Conservation (phyloP, 1,140 invertebrate species). For the Drosophila takahashii region DNA sequence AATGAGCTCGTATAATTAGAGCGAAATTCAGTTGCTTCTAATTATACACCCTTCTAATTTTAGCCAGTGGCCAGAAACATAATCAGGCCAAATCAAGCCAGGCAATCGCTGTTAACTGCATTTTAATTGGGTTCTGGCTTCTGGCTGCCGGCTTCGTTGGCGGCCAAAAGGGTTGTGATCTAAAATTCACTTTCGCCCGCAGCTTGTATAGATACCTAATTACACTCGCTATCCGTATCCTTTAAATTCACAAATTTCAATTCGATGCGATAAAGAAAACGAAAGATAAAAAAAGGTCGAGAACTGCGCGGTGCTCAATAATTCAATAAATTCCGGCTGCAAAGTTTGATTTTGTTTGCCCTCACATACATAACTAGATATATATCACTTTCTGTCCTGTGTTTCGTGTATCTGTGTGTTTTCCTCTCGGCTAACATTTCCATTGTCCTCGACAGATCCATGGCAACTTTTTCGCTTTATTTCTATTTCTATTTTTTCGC, state of each 20-base stretch:
- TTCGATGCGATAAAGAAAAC: neutral
- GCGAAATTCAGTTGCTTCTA: neutral
- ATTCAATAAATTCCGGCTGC: constrained; percentile 28
- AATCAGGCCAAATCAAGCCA: constrained; percentile 5
- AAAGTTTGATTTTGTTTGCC: constrained; percentile 37
- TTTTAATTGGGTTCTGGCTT: constrained; percentile 8
- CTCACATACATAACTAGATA: constrained; percentile 2
- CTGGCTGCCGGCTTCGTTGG: neutral
- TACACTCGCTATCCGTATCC: constrained; percentile 1
- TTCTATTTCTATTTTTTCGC: constrained; percentile 4
- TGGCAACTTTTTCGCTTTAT: constrained; percentile 32
- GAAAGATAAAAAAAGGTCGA: neutral
- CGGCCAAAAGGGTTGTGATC: constrained; percentile 3
- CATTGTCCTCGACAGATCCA: constrained; percentile 50
- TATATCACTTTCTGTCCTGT: constrained; percentile 16
- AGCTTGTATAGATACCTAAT: neutral
- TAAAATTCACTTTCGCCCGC: constrained; percentile 2
- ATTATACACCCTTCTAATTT: neutral
- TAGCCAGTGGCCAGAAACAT: constrained; percentile 9
- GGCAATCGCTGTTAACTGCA: constrained; percentile 9
- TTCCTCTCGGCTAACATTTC: constrained; percentile 26
- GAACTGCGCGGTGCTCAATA: constrained; percentile 17
- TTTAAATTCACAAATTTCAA: constrained; percentile 7
- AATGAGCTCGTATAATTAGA: neutral
- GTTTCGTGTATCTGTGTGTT: constrained; percentile 8